Evolutionary conservation across 1,140 invertebrate genomes (phyloP), one percentile per base, ranked within the genome.

Genomic region (Nymphalis io): DNA sequence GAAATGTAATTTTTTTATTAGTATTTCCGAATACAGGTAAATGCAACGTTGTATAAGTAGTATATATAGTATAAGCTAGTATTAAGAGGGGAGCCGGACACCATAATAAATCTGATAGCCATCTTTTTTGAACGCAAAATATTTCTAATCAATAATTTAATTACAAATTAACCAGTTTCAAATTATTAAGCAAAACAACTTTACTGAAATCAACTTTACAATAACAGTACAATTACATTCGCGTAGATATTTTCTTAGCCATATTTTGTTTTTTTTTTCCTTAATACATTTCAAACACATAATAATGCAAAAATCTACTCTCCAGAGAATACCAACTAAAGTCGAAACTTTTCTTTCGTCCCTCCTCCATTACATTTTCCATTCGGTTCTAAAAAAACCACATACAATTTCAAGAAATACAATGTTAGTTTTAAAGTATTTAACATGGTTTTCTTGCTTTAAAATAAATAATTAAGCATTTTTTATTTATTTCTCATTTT

Each of bases 211-310:
- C 10, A 33, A 33, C 27, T 33, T 2, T 6, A n/a, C 44, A 46
- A 46, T 46, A n/a, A 1, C 6, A 46, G 44, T 16, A 46, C 16
- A 46, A 46, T 46, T 46, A 46, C 44, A 1, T 46, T 46, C 15
- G 1, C 1, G n/a, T 6, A 46, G 6, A 46, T 16, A 46, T 46
- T n/a, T 16, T 46, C 44, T 46, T 46, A 46, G 3, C 44, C 15
- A 33, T 33, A 46, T 46, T 46, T 46, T 46, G 15, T 46, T 16
- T 46, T n/a, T n/a, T 46, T 18, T 46, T 46, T n/a, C 44, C 44
- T 46, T 46, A 46, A 46, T 46, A n/a, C n/a, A 46, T 46, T 46
- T n/a, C 44, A 46, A 46, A 46, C 44, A 46, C 44, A 46, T 46
- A 46, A 46, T 46, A 46, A 46, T 46, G 44, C 44, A 46, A 46